phyloP scores from a whole-genome alignment of 2,888 invertebrate species.

The Andrena bucephala region DNA sequence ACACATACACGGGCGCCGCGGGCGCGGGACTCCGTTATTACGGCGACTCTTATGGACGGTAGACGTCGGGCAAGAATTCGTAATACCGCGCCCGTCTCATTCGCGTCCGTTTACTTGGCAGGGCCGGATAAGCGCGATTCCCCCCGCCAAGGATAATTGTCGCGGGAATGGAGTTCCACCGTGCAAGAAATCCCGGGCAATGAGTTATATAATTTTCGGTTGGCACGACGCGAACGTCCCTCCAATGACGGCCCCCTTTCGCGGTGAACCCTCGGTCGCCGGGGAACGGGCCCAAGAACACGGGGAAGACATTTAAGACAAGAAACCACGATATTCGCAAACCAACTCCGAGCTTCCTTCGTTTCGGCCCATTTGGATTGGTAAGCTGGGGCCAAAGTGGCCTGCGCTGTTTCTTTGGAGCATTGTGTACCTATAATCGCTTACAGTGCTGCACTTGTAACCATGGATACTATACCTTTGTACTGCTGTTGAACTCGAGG shows the following conservation, averaged over 20 bases:
- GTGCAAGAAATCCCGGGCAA: conserved; percentile 66
- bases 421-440: not conserved
- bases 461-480: not conserved
- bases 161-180: conserved; percentile 63
- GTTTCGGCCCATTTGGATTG: not conserved
- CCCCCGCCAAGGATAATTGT: conserved; percentile 61
- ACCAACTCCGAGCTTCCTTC: not conserved
- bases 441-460: not conserved
- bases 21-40: conserved; percentile 63
- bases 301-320: not conserved
- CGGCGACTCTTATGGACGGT: conserved; percentile 59
- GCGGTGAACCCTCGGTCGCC: conserved; percentile 3
- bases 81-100: conserved; percentile 51
- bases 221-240: not conserved
- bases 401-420: not conserved
- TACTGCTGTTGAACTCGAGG: not conserved
- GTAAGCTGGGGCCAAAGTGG: not conserved
- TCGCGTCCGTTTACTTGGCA: conserved; percentile 38
- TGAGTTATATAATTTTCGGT: conserved; percentile 55
- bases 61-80: conserved; percentile 60
- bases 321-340: not conserved
- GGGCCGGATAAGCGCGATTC: conserved; percentile 56
- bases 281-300: not conserved
- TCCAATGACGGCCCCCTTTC: not conserved
- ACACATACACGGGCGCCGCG: conserved; percentile 17